A percentile compares a stretch with the other conserved stretches of the same genome.
phyloP scores from a whole-genome alignment of 2,113 vertebrate species.

The Mobula birostris region DNA sequence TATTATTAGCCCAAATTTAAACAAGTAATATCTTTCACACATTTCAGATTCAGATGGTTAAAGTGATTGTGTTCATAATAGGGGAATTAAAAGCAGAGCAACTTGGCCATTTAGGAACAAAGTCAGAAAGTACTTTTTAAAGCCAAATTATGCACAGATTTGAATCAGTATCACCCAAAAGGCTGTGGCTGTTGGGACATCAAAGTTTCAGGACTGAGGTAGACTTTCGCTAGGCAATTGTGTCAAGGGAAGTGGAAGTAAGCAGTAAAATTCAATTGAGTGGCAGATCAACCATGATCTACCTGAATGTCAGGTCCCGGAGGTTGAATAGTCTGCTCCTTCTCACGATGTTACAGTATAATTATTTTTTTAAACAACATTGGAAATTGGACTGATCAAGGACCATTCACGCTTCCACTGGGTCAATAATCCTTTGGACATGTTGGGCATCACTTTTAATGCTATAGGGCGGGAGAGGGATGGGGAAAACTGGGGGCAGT shows the following conservation, averaged over 20 bases:
- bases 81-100: neutral
- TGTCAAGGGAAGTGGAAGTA: neutral
- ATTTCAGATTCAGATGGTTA: neutral
- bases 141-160: neutral
- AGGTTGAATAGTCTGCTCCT: neutral
- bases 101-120: neutral
- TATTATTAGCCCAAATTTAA: neutral
- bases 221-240: neutral
- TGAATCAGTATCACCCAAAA: neutral
- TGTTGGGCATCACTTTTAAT: neutral
- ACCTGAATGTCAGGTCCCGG: neutral
- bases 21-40: neutral
- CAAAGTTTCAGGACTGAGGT: neutral
- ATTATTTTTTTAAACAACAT: neutral
- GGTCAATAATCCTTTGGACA: neutral
- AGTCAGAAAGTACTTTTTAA: neutral
- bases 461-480: neutral
- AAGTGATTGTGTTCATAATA: neutral
- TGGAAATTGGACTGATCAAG: neutral
- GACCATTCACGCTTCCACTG: neutral
- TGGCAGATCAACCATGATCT: neutral
- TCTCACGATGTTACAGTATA: neutral
- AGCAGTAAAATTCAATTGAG: neutral
- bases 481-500: neutral
- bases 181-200: neutral